A percentile compares a stretch with the other conserved stretches of the same genome.
These are phyloP conservation scores for Barbus barbus DNA, from an alignment of 2,113 vertebrate species.

Conservation along the genomic window DNA sequence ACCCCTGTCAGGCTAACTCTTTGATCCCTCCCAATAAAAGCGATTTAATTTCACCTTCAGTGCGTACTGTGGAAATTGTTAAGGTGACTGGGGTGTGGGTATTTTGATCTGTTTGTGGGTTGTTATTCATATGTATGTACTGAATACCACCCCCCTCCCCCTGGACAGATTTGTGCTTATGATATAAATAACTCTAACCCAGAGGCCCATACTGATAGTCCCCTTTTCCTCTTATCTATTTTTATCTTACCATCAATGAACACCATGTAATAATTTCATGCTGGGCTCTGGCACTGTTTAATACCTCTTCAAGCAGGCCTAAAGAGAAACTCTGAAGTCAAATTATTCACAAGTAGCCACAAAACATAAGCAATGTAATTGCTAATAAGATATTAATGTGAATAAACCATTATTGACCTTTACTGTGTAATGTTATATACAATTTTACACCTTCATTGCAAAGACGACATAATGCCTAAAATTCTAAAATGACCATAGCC, in stretches of 20 bases:
- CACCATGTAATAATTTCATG: conserved; percentile 67
- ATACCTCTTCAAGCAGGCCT: conserved; percentile 58
- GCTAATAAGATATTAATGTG: background rate
- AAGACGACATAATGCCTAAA: background rate
- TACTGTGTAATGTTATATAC: background rate
- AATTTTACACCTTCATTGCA: background rate
- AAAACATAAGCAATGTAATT: background rate
- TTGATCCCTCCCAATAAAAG: conserved; percentile 66
- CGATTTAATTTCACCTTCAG: conserved; percentile 66
- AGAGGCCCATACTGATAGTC: conserved; percentile 56
- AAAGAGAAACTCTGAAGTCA: conserved; percentile 49
- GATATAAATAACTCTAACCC: conserved; percentile 67
- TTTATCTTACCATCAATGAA: conserved; percentile 69
- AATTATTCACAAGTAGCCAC: background rate
- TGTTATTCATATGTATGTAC: conserved; percentile 69
- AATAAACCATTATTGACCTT: too few species aligned
- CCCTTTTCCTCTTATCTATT: conserved; percentile 66
- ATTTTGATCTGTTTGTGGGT: conserved; percentile 61
- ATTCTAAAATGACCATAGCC: background rate
- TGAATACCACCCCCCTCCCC: conserved; percentile 32
- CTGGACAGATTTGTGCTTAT: conserved; percentile 58
- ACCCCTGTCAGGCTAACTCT: conserved; percentile 59
- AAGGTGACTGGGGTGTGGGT: conserved; percentile 50
- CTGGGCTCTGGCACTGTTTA: conserved; percentile 57
- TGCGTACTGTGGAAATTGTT: conserved; percentile 59